Percentiles rank a stretch among this genome's conserved stretches.
Conservation (phyloP, 2,113 vertebrate genomes). For the Epinephelus cyanopodus region DNA sequence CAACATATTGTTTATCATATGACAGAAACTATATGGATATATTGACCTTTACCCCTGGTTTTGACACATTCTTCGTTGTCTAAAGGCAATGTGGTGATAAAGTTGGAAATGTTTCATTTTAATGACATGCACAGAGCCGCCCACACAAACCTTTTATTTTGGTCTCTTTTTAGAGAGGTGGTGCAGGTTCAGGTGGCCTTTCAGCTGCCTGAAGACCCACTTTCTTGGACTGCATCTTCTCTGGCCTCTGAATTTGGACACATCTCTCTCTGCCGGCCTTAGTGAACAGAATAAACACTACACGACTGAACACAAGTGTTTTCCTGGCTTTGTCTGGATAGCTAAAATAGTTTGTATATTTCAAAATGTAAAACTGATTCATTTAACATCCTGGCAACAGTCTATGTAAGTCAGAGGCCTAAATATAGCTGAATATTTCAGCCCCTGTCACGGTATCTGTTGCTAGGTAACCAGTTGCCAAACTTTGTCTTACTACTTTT, state of each 20-base stretch:
- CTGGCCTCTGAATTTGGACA: background rate
- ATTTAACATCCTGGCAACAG: background rate
- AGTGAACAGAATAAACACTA: background rate
- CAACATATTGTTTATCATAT: background rate
- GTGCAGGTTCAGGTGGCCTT: background rate
- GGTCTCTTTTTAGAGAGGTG: background rate
- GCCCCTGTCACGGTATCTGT: conserved; percentile 1
- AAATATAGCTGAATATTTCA: background rate
- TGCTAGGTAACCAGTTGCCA: conserved; percentile 22
- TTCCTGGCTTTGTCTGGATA: background rate
- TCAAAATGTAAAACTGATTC: background rate
- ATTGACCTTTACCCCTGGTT: background rate
- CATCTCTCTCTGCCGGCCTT: background rate
- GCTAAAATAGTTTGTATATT: background rate
- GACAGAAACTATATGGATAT: background rate
- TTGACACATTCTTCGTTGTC: background rate
- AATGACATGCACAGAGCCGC: background rate
- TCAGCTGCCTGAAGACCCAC: background rate
- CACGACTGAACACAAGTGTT: background rate
- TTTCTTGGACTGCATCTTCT: background rate
- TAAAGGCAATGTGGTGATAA: background rate
- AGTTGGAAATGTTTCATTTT: background rate
- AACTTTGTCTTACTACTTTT: conserved; percentile 11
- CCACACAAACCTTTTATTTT: background rate
- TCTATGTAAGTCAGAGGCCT: background rate